These are phyloP conservation scores for Melanaphis sacchari DNA, from an alignment of 1,140 invertebrate species.

Conservation along the genomic window DNA sequence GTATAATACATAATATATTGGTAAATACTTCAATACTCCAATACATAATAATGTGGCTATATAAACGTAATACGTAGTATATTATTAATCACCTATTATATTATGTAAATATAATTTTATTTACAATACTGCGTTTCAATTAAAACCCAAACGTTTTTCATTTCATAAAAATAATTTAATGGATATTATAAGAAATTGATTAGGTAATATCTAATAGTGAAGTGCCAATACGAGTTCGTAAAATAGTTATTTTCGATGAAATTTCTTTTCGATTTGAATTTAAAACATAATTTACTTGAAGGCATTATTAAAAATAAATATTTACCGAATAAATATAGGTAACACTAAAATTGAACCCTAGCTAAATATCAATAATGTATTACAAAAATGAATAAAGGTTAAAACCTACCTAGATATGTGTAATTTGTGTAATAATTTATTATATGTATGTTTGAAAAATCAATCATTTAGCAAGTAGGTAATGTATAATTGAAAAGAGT, in stretches of 20 bases:
- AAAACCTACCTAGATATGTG: neutral
- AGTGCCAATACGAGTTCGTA: neutral
- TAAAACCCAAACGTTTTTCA: neutral
- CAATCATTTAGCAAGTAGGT: neutral
- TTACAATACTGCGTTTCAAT: neutral
- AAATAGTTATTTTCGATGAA: neutral
- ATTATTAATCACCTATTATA: neutral
- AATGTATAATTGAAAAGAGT: neutral
- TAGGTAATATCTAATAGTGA: neutral
- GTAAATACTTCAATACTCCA: no score
- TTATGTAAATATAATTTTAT: neutral
- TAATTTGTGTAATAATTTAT: neutral
- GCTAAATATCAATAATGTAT: neutral
- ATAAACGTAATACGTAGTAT: neutral
- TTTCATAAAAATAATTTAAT: neutral
- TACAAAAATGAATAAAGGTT: neutral
- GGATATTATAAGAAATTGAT: neutral
- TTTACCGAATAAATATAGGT: neutral
- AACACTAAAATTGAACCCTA: neutral
- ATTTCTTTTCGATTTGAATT: neutral
- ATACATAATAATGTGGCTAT: no score
- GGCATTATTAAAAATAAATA: neutral
- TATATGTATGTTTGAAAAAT: neutral
- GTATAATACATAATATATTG: no score
- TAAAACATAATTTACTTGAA: neutral